phyloP scores from a whole-genome alignment of 2,888 invertebrate genomes.

The Malthinus flaveolus region DNA sequence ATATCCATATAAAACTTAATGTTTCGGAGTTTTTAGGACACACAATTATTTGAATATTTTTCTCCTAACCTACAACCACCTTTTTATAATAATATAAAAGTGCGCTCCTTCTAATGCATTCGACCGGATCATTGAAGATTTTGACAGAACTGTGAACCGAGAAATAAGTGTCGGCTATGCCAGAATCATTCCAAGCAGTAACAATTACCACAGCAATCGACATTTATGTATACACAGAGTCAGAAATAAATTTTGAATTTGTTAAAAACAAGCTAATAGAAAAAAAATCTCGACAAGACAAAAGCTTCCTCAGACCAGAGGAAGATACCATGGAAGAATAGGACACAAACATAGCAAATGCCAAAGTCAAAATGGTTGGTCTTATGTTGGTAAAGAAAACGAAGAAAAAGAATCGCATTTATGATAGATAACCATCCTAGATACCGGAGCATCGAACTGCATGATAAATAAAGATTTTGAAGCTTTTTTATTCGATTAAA shows the following conservation, averaged over 20 bases:
- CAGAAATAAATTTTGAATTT: conserved; percentile 22
- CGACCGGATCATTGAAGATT: conserved; percentile 24
- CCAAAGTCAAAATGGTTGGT: neutral
- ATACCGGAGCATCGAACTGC: conserved; percentile 36
- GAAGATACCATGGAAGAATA: neutral
- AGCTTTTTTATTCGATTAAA: conserved; percentile 22
- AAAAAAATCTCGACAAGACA: conserved; percentile 16
- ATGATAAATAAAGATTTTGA: too few species aligned
- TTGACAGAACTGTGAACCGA: conserved; percentile 24
- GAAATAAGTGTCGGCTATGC: conserved; percentile 25
- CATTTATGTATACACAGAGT: conserved; percentile 17
- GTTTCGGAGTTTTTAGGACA: too few species aligned
- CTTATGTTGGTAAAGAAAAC: too few species aligned
- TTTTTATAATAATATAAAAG: too few species aligned
- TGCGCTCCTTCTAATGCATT: too few species aligned
- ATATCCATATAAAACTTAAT: too few species aligned
- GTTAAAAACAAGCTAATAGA: conserved; percentile 24
- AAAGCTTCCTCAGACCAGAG: neutral
- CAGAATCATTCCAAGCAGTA: conserved; percentile 23
- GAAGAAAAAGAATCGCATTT: conserved; percentile 1
- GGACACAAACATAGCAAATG: neutral
- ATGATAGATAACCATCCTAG: conserved; percentile 23
- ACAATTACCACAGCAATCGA: conserved; percentile 30
- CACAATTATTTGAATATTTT: too few species aligned
- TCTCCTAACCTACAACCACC: too few species aligned